Evolutionary conservation across 1,140 invertebrate genomes (phyloP), one percentile per base, ranked within the genome.

Genomic region (Orchestia grillus): DNA sequence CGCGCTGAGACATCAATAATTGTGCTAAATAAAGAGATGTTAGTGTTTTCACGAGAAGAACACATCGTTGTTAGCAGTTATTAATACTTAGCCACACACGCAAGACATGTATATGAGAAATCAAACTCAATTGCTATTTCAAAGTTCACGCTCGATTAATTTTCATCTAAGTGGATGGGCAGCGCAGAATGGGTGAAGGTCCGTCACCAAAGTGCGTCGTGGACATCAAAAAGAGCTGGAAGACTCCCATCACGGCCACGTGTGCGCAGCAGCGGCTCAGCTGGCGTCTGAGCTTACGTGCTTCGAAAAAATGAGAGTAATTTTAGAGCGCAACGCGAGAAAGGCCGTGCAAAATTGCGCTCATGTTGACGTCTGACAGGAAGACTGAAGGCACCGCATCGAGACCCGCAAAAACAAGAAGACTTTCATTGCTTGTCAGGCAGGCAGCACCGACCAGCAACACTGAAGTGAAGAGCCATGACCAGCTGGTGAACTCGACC

Each of bases 271-370:
- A 11, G 41, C 88, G 43, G 88, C 41, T 42, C 88, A 90, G 88
- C 41, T 90, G 88, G 88, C 41, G 6, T 42, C 88, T 28, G 15
- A 90, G 43, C 88, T 41, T 42, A 90, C 88, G 43, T 90, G 88
- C 88, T 11, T 11, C 41, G 43, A 41, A 90, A 90, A 90, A 90
- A 90, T 90, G 88, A 90, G 88, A 41, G 88, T 44, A 41, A 90
- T 90, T 90, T 90, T 41, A 90, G 88, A 44, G 42, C 28, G 88
- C 88, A 90, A 90, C 88, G n/a, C 88, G n/a, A 90, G 88, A 90
- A 90, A 90, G 88, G 88, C 88, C 43, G 88, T 44, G 41, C 88
- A 41, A 90, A 42, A 90, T 90, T 90, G 43, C 88, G 88, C 88
- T 44, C 88, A 90, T 41, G 88, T 44, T 90, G 15, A 3, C 88